phyloP scores from a whole-genome alignment of 2,797 vertebrate species.

The Rhynchonycteris naso region DNA sequence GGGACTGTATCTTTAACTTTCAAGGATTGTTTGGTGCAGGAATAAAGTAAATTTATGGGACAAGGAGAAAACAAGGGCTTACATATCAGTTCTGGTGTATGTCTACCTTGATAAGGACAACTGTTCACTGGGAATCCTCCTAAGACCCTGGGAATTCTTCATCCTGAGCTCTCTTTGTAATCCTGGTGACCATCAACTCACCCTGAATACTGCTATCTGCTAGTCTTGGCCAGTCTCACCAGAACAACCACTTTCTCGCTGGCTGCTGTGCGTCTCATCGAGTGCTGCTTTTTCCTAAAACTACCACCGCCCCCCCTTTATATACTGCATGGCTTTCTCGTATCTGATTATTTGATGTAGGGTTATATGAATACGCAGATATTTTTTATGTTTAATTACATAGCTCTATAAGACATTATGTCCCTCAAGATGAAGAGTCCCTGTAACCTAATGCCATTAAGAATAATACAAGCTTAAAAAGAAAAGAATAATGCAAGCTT shows the following conservation, averaged over 20 bases:
- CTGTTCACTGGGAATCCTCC: background rate
- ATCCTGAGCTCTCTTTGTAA: background rate
- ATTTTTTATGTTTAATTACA: conserved; percentile 41
- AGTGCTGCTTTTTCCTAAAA: background rate
- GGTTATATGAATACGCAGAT: background rate
- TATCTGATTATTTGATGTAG: conserved; percentile 19
- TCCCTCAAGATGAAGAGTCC: background rate
- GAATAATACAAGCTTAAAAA: conserved; percentile 16
- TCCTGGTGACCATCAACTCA: background rate
- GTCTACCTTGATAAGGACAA: background rate
- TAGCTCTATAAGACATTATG: background rate
- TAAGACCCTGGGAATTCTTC: background rate
- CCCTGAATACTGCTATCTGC: background rate
- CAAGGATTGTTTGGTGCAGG: background rate
- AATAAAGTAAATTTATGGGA: background rate
- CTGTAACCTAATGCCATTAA: background rate
- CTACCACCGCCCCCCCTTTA: background rate
- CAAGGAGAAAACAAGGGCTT: background rate
- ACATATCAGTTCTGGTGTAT: background rate
- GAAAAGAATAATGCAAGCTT: conserved; percentile 16
- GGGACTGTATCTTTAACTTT: background rate
- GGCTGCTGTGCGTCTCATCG: background rate
- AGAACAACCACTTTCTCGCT: background rate
- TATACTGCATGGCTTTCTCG: background rate
- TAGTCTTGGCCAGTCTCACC: background rate